Percentiles rank a stretch among this genome's conserved stretches.
Evolutionary conservation across 2,113 vertebrate genomes (phyloP).

Genomic region (Hyperoodon ampullatus): DNA sequence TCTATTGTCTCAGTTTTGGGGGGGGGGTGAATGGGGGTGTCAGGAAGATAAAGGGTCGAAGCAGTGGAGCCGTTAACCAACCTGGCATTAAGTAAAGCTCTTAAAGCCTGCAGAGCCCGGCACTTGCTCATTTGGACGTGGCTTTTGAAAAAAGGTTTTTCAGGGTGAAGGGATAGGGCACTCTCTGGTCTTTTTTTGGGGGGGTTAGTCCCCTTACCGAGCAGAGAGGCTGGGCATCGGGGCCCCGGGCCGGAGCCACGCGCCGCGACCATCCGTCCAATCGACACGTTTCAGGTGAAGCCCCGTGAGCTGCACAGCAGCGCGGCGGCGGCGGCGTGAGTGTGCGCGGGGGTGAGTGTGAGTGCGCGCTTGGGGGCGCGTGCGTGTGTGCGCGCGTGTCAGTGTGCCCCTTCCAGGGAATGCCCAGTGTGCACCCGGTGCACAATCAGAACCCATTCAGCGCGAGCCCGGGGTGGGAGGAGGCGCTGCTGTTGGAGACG

Average conservation of each 20-base stretch:
- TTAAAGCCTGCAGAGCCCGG: slow-evolving; percentile 56
- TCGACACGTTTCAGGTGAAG: slow-evolving; percentile 81
- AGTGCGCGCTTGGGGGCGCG: slow-evolving; percentile 63
- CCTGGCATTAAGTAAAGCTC: slow-evolving; percentile 52
- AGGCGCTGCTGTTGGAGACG: slow-evolving; percentile 70
- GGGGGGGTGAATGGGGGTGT: background rate
- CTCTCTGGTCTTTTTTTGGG: background rate
- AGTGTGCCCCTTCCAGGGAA: slow-evolving; percentile 77
- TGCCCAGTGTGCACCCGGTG: slow-evolving; percentile 69
- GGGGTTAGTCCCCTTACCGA: background rate
- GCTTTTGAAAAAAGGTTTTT: slow-evolving; percentile 14
- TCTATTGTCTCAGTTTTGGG: background rate
- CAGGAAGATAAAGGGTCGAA: slow-evolving; percentile 39
- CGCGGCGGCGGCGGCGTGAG: slow-evolving; percentile 72
- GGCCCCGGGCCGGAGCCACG: slow-evolving; percentile 74
- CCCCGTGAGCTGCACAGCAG: slow-evolving; percentile 66
- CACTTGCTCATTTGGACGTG: slow-evolving; percentile 54
- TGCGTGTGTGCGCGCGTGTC: slow-evolving; percentile 71
- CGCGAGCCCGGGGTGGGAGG: slow-evolving; percentile 67
- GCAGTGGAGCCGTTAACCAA: background rate
- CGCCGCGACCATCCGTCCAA: slow-evolving; percentile 84
- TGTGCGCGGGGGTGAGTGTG: slow-evolving; percentile 75
- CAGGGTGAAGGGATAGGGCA: slow-evolving; percentile 40
- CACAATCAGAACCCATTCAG: slow-evolving; percentile 69
- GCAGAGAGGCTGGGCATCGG: background rate